Evolutionary conservation across 2,797 vertebrate genomes (phyloP), one percentile per base, ranked within the genome.

Genomic region (Taeniopygia guttata): DNA sequence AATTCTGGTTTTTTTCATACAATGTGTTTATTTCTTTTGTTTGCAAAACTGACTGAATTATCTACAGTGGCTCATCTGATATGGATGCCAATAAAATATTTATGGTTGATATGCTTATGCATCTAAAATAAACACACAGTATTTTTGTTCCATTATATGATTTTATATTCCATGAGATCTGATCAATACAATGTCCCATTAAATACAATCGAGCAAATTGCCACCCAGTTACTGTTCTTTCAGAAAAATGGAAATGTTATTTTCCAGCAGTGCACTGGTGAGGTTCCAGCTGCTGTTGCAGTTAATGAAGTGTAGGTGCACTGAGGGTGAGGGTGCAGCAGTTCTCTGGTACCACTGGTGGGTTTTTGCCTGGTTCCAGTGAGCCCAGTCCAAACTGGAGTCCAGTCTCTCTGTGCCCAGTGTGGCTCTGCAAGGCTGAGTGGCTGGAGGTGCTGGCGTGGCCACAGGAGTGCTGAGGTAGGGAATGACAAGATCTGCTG

Each of bases 221-320:
- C 63, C 56, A 21, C 51, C 30, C 58, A 10, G 49, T 48, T n/a
- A 9, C 51, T 13, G 40, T 64, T 68, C 54, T 8, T 70, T 43
- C 63, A 40, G 36, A 62, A 17, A 73, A 38, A 22, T 6, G 49
- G 49, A 68, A 54, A 34, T 15, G 11, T n/a, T 18, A 0, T 93
- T 86, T 90, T 59, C n/a, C 27, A 73, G 84, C 48, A 29, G 42
- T 1, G 45, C 49, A 2, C 20, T 68, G 67, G 54, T 11, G 60
- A 64, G 19, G 36, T 34, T 46, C 4, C 40, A 36, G 42, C 64
- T 72, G 87, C 54, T 46, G 34, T 4, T 32, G 58, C 68, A 10
- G 9, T 12, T 14, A 0, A 4, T 23, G 3, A 30, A 3, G 4
- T 6, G 3, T 0, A 0, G 68, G 16, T 5, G 13, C 34, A 1